These are phyloP conservation scores for Trachelipus rathkii DNA, from an alignment of 1,140 invertebrate species.

Conservation along the genomic window DNA sequence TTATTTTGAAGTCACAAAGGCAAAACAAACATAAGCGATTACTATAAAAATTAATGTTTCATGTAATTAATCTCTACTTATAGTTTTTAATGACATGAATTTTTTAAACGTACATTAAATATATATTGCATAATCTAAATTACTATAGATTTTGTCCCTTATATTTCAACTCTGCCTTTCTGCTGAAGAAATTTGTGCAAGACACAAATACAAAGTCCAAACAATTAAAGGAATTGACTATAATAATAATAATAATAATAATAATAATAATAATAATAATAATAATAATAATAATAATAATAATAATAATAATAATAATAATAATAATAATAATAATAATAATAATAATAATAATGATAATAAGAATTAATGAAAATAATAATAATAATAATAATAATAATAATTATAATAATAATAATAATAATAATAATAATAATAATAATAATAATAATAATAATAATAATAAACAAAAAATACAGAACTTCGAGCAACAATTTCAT, in stretches of 20 bases:
- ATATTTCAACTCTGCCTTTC: conserved; percentile 2
- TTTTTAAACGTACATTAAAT: too few species aligned
- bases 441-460: conserved; percentile 17
- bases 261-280: conserved; percentile 14
- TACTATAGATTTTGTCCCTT: neutral
- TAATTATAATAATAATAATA: too few species aligned
- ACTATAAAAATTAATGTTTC: too few species aligned
- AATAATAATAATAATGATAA: conserved; percentile 6
- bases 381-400: conserved; percentile 11
- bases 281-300: conserved; percentile 11
- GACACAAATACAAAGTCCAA: neutral
- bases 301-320: neutral
- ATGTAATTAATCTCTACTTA: too few species aligned
- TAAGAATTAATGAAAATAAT: too few species aligned
- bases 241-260: neutral
- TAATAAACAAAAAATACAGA: neutral
- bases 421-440: neutral
- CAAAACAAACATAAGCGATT: too few species aligned
- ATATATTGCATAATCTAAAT: too few species aligned
- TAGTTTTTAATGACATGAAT: too few species aligned
- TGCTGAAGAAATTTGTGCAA: conserved; percentile 1
- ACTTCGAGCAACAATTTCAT: too few species aligned
- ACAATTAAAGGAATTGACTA: neutral
- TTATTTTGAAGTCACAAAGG: too few species aligned
- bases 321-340: neutral